These are phyloP conservation scores for Cheilosia vernalis DNA, from an alignment of 2,888 invertebrate genomes.

Conservation along the genomic window DNA sequence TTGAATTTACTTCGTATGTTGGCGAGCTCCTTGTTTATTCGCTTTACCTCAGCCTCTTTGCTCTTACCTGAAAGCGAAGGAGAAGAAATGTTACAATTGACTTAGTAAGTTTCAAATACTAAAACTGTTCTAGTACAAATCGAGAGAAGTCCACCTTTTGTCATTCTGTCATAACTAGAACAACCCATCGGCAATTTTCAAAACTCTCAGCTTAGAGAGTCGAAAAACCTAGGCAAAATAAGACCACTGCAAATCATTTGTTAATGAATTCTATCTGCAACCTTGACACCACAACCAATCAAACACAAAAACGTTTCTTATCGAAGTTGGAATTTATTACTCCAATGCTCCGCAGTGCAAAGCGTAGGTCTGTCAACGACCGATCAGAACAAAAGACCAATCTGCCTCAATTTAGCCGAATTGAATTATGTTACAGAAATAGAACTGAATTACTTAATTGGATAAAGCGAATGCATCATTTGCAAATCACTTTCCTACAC, in stretches of 20 bases:
- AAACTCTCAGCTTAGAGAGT: too few relatives aligned
- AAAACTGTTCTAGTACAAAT: too few relatives aligned
- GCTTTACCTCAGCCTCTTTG: slow-evolving; percentile 99
- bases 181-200: too few relatives aligned
- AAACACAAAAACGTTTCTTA: background rate
- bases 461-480: slow-evolving; percentile 15
- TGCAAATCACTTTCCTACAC: background rate
- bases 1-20: slow-evolving; percentile 99
- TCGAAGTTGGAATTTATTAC: slow-evolving; percentile 1
- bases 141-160: too few relatives aligned
- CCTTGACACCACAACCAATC: slow-evolving; percentile 1
- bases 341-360: background rate
- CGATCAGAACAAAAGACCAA: background rate
- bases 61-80: slow-evolving; percentile 91
- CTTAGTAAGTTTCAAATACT: too few relatives aligned
- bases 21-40: slow-evolving; percentile 99
- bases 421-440: slow-evolving; percentile 7
- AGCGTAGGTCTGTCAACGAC: slow-evolving; percentile 3
- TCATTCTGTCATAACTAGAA: too few relatives aligned
- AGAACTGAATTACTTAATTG: slow-evolving; percentile 24
- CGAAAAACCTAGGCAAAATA: too few relatives aligned
- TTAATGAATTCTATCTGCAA: background rate
- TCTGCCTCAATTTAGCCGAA: background rate
- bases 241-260: too few relatives aligned
- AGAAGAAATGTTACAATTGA: background rate